Evolutionary conservation across 1,140 invertebrate species (phyloP).

Genomic region (Euschistus heros): DNA sequence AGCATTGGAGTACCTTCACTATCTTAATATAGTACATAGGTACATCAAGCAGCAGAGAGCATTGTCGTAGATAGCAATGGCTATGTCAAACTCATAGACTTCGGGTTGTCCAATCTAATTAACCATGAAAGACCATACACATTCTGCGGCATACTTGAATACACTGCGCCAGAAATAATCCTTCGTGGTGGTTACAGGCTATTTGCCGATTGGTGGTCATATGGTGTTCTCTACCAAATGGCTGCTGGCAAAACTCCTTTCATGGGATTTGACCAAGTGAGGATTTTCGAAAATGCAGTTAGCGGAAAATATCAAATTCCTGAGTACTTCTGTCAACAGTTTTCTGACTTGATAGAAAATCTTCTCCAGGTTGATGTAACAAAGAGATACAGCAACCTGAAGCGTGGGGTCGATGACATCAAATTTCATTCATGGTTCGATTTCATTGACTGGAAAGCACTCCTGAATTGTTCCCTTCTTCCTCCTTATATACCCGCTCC

Average conservation of each 20-base stretch:
- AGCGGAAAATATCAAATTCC: slow-evolving; percentile 61
- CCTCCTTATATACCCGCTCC: slow-evolving; percentile 62
- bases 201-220: slow-evolving; percentile 59
- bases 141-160: slow-evolving; percentile 38
- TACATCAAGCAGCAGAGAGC: too few species aligned
- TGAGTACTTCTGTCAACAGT: slow-evolving; percentile 51
- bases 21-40: too few species aligned
- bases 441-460: slow-evolving; percentile 20
- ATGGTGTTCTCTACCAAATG: slow-evolving; percentile 58
- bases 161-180: too few species aligned
- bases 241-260: slow-evolving; percentile 76
- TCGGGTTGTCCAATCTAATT: too few species aligned
- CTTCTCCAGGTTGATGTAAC: slow-evolving; percentile 76
- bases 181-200: slow-evolving; percentile 47
- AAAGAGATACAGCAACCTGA: slow-evolving; percentile 80
- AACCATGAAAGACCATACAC: too few species aligned
- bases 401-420: slow-evolving; percentile 59
- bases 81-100: too few species aligned
- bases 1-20: too few species aligned
- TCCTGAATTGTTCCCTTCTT: slow-evolving; percentile 28
- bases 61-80: too few species aligned
- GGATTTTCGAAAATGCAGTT: slow-evolving; percentile 84
- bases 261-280: slow-evolving; percentile 69
- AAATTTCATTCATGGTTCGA: slow-evolving; percentile 42
- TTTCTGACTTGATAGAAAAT: slow-evolving; percentile 78